Conservation (phyloP, 1,140 invertebrate genomes). For the Zaprionus gabonicus region DNA sequence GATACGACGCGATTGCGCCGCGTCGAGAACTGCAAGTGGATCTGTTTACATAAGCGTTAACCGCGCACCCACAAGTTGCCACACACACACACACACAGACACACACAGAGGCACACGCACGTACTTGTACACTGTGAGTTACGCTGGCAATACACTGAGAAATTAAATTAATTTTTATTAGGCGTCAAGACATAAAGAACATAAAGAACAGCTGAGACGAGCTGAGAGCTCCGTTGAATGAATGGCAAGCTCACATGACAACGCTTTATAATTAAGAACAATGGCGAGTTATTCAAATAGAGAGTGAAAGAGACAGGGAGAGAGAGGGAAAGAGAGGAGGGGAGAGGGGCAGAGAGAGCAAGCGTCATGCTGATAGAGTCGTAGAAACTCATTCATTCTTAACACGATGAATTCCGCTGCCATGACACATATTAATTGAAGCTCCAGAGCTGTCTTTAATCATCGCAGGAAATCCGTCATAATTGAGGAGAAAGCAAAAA, state of each 20-base stretch:
- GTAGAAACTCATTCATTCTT: conserved; percentile 42
- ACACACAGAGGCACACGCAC: conserved; percentile 30
- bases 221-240: conserved; percentile 47
- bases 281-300: conserved; percentile 74
- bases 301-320: conserved; percentile 11
- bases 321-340: neutral
- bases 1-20: conserved; percentile 57
- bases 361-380: conserved; percentile 25
- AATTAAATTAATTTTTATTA: conserved; percentile 83
- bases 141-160: conserved; percentile 42
- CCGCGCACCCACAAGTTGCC: conserved; percentile 46
- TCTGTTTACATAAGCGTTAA: conserved; percentile 78
- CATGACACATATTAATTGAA: conserved; percentile 53
- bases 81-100: conserved; percentile 7
- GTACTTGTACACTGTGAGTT: conserved; percentile 21
- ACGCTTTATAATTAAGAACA: conserved; percentile 82
- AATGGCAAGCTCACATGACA: conserved; percentile 80
- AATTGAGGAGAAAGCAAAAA: neutral
- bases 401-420: conserved; percentile 37
- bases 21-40: conserved; percentile 55
- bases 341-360: neutral
- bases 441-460: conserved; percentile 19
- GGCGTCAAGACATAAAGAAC: conserved; percentile 72
- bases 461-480: conserved; percentile 20
- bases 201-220: conserved; percentile 76